Evolutionary conservation across 2,888 invertebrate species (phyloP), one percentile per base, ranked within the genome.

Genomic region (Cylloceria caligata): DNA sequence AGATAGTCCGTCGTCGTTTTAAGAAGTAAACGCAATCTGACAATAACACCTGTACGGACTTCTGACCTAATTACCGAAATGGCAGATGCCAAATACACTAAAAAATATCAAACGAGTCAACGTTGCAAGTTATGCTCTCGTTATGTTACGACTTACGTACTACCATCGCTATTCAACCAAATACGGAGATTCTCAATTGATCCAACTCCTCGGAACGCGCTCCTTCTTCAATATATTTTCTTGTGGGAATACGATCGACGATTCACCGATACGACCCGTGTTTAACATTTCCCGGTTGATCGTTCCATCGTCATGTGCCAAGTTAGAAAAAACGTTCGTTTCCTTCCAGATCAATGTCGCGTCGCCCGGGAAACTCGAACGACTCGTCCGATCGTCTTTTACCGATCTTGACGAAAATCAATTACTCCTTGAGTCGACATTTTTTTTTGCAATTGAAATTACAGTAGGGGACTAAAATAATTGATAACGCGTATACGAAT

Each of bases 241-340:
- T 19, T n/a, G 19, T 16, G 60, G 60, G 11, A 19, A 9, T 36
- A 34, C 19, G 60, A 60, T 52, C 52, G 52, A 24, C 49, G 36
- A 68, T 21, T 34, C 68, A 68, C 21, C 9, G 49, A 49, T 47
- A 30, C 6, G 68, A 13, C n/a, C 16, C 7, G 36, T 27, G 42
- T n/a, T 6, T 21, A 49, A 67, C 19, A 68, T 52, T 68, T 34
- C 36, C 24, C 24, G 21, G 11, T 65, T 6, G 11, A 69, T 69
- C 69, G 69, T 39, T 65, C 42, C 65, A 74, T 55, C 36, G 65
- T 75, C 75, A 75, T 75, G 80, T 80, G 80, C 80, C 80, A 80
- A 75, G 68, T 65, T 75, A 74, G 52, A 49, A 47, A 65, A 64
- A 75, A 27, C 45, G 27, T 52, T 21, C 24, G 45, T 80, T 68